These are phyloP conservation scores for Tenualosa ilisha DNA, from an alignment of 2,797 vertebrate species.

Conservation along the genomic window DNA sequence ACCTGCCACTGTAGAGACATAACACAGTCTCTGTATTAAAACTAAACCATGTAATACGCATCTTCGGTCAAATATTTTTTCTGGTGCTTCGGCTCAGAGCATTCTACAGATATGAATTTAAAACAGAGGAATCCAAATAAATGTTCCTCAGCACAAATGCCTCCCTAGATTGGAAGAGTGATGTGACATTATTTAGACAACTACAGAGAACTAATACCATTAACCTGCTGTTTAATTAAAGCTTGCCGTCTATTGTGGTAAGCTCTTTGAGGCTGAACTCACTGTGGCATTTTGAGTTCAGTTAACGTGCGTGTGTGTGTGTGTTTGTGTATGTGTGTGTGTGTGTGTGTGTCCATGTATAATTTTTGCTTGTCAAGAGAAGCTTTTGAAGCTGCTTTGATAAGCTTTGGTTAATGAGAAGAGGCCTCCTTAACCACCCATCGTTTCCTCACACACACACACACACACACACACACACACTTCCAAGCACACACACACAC, in stretches of 20 bases:
- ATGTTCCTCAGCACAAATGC: neutral
- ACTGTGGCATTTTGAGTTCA: neutral
- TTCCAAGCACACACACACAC: neutral
- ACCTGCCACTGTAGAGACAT: no score
- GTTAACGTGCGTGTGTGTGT: neutral
- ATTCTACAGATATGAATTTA: neutral
- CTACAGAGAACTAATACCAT: no score
- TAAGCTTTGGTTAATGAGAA: neutral
- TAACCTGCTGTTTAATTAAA: no score
- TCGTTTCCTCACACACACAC: neutral
- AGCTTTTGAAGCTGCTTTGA: constrained; percentile 14
- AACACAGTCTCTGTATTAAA: no score
- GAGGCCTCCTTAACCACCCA: neutral
- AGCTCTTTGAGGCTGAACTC: neutral
- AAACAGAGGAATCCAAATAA: neutral
- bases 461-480: constrained; percentile 17
- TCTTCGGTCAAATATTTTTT: no score
- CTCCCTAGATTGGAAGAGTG: neutral
- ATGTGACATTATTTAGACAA: no score
- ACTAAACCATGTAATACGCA: no score
- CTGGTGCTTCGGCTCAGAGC: neutral
- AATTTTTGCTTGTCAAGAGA: neutral
- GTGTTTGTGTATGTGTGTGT: neutral
- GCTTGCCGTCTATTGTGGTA: neutral
- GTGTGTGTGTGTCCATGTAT: neutral